Base-by-base conservation (phyloP, 2,797 vertebrate genomes). In the Gephyroberyx darwinii region DNA sequence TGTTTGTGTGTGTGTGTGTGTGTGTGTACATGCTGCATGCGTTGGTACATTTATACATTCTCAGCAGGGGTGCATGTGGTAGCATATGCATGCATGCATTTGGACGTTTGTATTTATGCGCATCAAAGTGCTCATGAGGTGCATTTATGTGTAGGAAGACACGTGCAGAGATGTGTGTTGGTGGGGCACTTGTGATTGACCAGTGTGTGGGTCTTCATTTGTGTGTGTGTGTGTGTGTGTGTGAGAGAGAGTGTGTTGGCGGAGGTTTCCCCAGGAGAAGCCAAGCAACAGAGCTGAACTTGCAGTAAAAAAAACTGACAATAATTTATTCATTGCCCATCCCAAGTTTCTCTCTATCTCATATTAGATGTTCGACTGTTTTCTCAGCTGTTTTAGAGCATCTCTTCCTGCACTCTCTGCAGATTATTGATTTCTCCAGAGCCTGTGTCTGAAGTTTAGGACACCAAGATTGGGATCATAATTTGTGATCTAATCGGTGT, bases 241-340 rank as follows among this genome's bases (percentile, higher is more conserved):
- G 82, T 59, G 83, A 73, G 65, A 66, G 74, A 69, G 71, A 69
- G 61, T 84, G 86, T 81, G 91, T 88, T 83, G 82, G 88, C 58
- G 65, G 84, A 78, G 81, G 77, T 85, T 87, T 84, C 84, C 26
- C 84, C 85, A 71, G 78, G 88, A 92, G 84, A 89, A 87, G 84
- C 66, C 51, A 17, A 74, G 78, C 71, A 81, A 80, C 80, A 71
- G 60, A 77, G 83, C 87, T 92, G 88, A 92, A 86, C 90, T 88
- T 89, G 89, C 88, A 87, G 80, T 84, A 63, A 65, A 57, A 61
- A 73, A 59, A 75, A 79, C 69, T 75, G 70, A 65, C 69, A 74
- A 86, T 90, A 83, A 90, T 91, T 85, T 91, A 90, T 92, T 89
- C 86, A 90, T 87, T 86, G 85, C 83, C 82, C 81, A 74, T 26